phyloP scores from a whole-genome alignment of 1,140 invertebrate species.

The Zaprionus ornatus region DNA sequence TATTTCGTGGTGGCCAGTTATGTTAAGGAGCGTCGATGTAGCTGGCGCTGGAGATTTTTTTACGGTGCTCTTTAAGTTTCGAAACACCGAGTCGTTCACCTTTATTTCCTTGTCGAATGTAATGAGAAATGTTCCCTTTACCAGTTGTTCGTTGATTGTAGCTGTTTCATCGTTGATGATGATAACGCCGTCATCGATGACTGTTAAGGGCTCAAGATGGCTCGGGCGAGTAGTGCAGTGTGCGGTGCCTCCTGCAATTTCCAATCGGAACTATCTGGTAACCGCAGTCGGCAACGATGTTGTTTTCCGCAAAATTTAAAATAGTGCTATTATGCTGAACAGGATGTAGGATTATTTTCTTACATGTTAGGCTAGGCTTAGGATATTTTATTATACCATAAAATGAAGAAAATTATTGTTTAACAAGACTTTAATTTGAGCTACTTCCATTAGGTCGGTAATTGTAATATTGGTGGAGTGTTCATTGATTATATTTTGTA shows the following conservation, averaged over 20 bases:
- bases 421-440: background rate
- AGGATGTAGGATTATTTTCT: slow-evolving; percentile 7
- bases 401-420: slow-evolving; percentile 10
- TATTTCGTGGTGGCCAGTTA: too few species aligned
- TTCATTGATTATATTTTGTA: slow-evolving; percentile 1
- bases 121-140: too few species aligned
- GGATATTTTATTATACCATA: slow-evolving; percentile 22
- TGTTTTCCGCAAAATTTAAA: background rate
- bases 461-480: background rate
- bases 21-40: too few species aligned
- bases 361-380: slow-evolving; percentile 4
- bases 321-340: background rate
- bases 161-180: too few species aligned
- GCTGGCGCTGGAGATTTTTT: too few species aligned
- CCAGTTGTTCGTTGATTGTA: too few species aligned
- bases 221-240: too few species aligned
- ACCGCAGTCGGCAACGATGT: background rate
- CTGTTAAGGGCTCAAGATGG: too few species aligned
- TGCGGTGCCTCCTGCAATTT: background rate
- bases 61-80: too few species aligned
- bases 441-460: slow-evolving; percentile 8
- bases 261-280: slow-evolving; percentile 4
- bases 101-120: too few species aligned
- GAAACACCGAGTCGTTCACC: too few species aligned
- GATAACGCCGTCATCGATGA: too few species aligned